Percentiles rank a stretch among this genome's conserved stretches.
Evolutionary conservation across 2,797 vertebrate genomes (phyloP).

Genomic region (Hydrophis major): DNA sequence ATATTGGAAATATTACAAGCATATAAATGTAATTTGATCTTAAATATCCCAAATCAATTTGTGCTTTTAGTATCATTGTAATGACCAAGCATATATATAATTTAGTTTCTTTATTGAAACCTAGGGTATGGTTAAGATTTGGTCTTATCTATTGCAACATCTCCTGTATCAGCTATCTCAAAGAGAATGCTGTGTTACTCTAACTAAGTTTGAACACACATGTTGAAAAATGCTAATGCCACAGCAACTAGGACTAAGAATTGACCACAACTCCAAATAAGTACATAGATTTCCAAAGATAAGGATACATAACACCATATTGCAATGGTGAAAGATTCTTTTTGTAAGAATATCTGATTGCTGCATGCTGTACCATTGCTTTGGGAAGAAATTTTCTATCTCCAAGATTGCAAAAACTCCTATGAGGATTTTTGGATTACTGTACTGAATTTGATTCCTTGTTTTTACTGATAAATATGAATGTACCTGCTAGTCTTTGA

Average conservation of each 20-base stretch:
- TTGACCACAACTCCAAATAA: background rate
- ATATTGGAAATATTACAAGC: background rate
- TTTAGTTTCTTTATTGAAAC: background rate
- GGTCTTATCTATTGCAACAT: background rate
- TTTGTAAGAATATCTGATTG: background rate
- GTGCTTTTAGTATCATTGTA: background rate
- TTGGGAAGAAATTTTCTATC: background rate
- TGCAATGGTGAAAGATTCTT: background rate
- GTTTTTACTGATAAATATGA: background rate
- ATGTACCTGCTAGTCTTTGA: background rate
- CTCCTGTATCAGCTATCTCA: background rate
- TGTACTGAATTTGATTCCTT: background rate
- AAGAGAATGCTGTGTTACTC: background rate
- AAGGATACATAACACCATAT: background rate
- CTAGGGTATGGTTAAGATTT: background rate
- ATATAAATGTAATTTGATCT: background rate
- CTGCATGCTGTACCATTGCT: background rate
- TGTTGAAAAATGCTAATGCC: background rate
- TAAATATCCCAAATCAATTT: background rate
- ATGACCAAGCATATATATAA: background rate
- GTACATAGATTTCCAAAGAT: background rate
- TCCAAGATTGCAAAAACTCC: background rate
- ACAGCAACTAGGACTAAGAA: background rate
- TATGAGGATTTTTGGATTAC: background rate
- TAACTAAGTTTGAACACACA: background rate